phyloP scores from a whole-genome alignment of 2,888 invertebrate genomes.

The Teleiodes luculella region DNA sequence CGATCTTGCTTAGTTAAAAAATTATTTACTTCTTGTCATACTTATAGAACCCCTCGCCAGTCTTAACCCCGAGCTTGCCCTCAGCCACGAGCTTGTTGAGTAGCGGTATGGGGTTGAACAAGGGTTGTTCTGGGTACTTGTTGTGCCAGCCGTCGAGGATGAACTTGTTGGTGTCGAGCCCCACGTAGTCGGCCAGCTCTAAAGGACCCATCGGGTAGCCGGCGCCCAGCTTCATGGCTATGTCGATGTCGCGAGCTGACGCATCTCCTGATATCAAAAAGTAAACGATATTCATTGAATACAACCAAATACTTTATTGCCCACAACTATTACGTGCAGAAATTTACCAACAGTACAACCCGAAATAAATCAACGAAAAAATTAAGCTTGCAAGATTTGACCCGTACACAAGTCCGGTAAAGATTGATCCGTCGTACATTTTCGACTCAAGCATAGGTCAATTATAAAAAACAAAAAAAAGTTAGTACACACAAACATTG shows the following conservation, averaged over 20 bases:
- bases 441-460: no score
- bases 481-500: no score
- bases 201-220: constrained; percentile 95
- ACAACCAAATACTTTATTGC: no score
- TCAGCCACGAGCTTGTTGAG: constrained; percentile 84
- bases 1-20: neutral
- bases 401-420: no score
- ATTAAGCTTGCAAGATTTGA: no score
- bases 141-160: constrained; percentile 89
- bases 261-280: constrained; percentile 85
- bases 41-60: constrained; percentile 92
- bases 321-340: no score
- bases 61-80: constrained; percentile 89
- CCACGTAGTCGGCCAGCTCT: constrained; percentile 90
- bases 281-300: no score
- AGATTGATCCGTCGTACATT: no score
- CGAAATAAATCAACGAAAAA: no score
- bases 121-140: constrained; percentile 59
- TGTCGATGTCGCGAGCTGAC: constrained; percentile 87
- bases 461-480: no score
- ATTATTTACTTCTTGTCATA: constrained; percentile 69
- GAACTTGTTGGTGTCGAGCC: constrained; percentile 87
- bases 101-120: constrained; percentile 64
- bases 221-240: constrained; percentile 93
- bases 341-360: no score